Base-by-base conservation (phyloP, 2,797 vertebrate species). In the Tragelaphus eurycerus region DNA sequence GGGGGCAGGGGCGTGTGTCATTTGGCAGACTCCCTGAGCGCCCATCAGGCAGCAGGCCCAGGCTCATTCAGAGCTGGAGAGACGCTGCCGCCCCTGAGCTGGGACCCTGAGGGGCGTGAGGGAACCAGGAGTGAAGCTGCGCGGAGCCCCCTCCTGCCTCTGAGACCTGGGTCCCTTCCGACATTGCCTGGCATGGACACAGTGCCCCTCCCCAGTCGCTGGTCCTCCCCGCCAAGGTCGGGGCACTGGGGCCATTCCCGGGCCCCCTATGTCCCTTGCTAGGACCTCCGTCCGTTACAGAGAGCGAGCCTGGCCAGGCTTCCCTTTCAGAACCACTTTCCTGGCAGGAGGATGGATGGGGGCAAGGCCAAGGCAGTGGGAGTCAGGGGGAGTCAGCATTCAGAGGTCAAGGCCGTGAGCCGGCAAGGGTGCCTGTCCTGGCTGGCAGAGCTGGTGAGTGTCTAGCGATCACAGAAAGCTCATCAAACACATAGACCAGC, bases 161-260 rank as follows among this genome's bases (percentile, higher is more conserved):
- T 1, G 74, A 31, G 60, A 23, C 43, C 25, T 1, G 0, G 15
- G 17, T 12, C 23, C 64, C 5, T 11, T 11, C 29, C 0, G n/a
- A 5, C 27, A 15, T 23, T 38, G 27, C 19, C 67, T 15, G 11
- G 7, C 1, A 0, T 4, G 31, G 34, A 6, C 29, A 23, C 23
- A 0, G 29, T 0, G 0, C 23, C 38, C 0, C 6, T 54, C 2
- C 0, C 19, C 55, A 16, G 46, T 10, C 7, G 0, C 13, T 12
- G 17, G n/a, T 10, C 3, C 8, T 19, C 21, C 9, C 0, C 2
- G 9, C 5, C 10, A 34, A 54, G 46, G 55, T 71, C 46, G 31
- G 27, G 0, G 38, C 13, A 0, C 27, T 11, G 0, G 27, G 90
- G 12, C 19, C 31, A 38, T 46, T 62, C 85, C 31, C 2, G 11